Percentiles rank a stretch among this genome's conserved stretches.
Conservation (phyloP, 1,140 invertebrate genomes). For the Orchesella cincta region DNA sequence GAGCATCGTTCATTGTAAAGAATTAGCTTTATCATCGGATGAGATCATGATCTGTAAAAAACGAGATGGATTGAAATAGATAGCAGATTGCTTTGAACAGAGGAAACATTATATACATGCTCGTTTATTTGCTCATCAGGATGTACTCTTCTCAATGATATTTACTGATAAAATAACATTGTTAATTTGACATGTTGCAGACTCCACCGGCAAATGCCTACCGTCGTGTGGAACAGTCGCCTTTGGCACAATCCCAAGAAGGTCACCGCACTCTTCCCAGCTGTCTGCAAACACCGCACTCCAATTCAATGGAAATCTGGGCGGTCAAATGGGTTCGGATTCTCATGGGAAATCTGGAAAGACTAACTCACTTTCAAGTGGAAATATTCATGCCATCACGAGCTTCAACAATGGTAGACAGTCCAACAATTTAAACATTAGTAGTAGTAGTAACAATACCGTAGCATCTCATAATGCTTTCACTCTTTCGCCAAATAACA, state of each 20-base stretch:
- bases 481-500: conserved; percentile 3
- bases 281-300: conserved; percentile 32
- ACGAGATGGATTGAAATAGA: too few species aligned
- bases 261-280: conserved; percentile 31
- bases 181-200: conserved; percentile 34
- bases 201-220: conserved; percentile 52
- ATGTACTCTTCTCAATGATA: too few species aligned
- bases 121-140: too few species aligned
- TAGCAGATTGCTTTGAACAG: too few species aligned
- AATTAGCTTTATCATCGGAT: too few species aligned
- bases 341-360: conserved; percentile 4
- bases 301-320: not conserved
- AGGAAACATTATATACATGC: too few species aligned
- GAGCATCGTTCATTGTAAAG: too few species aligned
- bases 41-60: too few species aligned
- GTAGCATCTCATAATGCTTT: conserved; percentile 2
- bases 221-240: conserved; percentile 45
- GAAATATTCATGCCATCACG: conserved; percentile 43
- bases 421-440: not conserved
- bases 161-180: conserved; percentile 20
- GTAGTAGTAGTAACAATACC: not conserved
- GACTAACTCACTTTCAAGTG: conserved; percentile 37
- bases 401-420: conserved; percentile 29
- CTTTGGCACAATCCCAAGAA: conserved; percentile 47
- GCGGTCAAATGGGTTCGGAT: conserved; percentile 16